These are phyloP conservation scores for Anastatus disparis DNA, from an alignment of 1,140 invertebrate species.

Conservation along the genomic window DNA sequence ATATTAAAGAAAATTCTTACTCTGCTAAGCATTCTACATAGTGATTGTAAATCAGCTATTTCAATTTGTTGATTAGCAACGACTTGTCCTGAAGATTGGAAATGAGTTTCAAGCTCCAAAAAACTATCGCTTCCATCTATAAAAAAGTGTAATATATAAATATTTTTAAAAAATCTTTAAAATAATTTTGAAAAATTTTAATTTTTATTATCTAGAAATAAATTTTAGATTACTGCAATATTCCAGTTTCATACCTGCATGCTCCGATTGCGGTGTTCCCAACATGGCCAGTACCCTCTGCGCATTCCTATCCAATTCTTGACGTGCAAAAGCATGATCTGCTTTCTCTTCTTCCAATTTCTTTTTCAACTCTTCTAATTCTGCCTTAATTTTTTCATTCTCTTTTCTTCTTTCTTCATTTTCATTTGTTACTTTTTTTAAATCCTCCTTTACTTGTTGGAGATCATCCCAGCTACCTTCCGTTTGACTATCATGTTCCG, in stretches of 20 bases:
- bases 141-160: slow-evolving; percentile 30
- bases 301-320: slow-evolving; percentile 78
- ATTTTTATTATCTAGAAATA: too few species aligned
- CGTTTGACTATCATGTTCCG: slow-evolving; percentile 74
- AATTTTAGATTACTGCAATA: too few species aligned
- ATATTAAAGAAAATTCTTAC: slow-evolving; percentile 56
- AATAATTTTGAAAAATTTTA: too few species aligned
- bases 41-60: slow-evolving; percentile 75
- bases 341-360: slow-evolving; percentile 72
- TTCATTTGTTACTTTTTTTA: slow-evolving; percentile 60
- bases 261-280: slow-evolving; percentile 63
- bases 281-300: slow-evolving; percentile 78
- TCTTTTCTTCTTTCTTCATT: slow-evolving; percentile 46
- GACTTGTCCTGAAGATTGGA: slow-evolving; percentile 79
- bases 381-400: slow-evolving; percentile 59
- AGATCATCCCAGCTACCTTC: slow-evolving; percentile 73
- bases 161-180: background rate
- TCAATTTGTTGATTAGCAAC: slow-evolving; percentile 80
- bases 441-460: slow-evolving; percentile 69
- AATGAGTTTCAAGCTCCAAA: slow-evolving; percentile 77
- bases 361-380: slow-evolving; percentile 55
- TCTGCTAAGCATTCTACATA: slow-evolving; percentile 74
- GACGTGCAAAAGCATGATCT: slow-evolving; percentile 76
- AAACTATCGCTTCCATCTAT: slow-evolving; percentile 74
- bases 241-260: slow-evolving; percentile 45